phyloP scores from a whole-genome alignment of 2,888 invertebrate genomes.

The Zonitis immaculata region DNA sequence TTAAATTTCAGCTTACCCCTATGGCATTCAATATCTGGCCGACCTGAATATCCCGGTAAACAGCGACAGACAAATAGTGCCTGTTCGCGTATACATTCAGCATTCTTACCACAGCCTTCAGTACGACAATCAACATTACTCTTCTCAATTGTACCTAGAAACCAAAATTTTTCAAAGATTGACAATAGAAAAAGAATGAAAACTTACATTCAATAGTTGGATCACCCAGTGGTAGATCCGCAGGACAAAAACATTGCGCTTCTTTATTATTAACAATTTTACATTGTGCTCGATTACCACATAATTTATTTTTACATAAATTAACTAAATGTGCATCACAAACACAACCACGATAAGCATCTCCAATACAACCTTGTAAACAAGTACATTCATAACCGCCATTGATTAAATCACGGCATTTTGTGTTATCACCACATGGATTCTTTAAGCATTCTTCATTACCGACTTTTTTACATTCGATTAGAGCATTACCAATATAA shows the following conservation, averaged over 20 bases:
- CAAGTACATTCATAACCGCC: slow-evolving; percentile 78
- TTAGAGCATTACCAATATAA: slow-evolving; percentile 64
- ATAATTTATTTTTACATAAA: slow-evolving; percentile 73
- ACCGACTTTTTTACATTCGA: slow-evolving; percentile 65
- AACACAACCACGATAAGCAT: slow-evolving; percentile 73
- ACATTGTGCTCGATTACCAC: slow-evolving; percentile 80
- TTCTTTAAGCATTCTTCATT: slow-evolving; percentile 72
- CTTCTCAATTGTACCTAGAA: slow-evolving; percentile 48
- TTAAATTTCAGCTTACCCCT: slow-evolving; percentile 52
- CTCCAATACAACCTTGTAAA: slow-evolving; percentile 73
- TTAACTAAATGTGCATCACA: slow-evolving; percentile 65
- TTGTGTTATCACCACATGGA: slow-evolving; percentile 80
- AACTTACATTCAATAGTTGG: slow-evolving; percentile 82
- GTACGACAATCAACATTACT: slow-evolving; percentile 74
- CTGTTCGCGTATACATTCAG: slow-evolving; percentile 81
- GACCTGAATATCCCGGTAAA: slow-evolving; percentile 68
- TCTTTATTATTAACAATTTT: slow-evolving; percentile 61
- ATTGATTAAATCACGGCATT: slow-evolving; percentile 66
- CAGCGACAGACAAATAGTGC: slow-evolving; percentile 80
- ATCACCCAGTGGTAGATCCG: slow-evolving; percentile 76
- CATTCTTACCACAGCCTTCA: slow-evolving; percentile 77
- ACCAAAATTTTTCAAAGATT: slow-evolving; percentile 36
- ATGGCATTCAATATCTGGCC: slow-evolving; percentile 67
- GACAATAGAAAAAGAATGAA: no score
- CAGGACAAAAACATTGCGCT: slow-evolving; percentile 80